phyloP scores from a whole-genome alignment of 1,140 invertebrate genomes.

The Pteromalus puparum region DNA sequence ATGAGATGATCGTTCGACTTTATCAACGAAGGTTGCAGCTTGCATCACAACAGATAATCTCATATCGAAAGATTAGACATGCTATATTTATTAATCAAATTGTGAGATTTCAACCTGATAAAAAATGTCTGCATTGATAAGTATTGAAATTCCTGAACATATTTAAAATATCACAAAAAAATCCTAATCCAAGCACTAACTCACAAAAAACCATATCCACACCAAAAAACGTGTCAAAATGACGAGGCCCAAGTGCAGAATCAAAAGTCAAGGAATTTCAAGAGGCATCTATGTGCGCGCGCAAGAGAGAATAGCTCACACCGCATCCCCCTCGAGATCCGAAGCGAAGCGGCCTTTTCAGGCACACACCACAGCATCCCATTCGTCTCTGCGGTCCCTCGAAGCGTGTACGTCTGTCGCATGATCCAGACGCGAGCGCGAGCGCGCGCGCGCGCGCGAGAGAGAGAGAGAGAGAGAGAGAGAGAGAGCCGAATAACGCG shows the following conservation, averaged over 20 bases:
- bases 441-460: not conserved
- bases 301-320: not conserved
- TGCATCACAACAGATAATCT: too few relatives aligned
- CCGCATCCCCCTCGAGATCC: not conserved
- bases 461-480: too few relatives aligned
- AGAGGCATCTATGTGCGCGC: not conserved
- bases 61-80: too few relatives aligned
- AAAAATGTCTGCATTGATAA: too few relatives aligned
- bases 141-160: too few relatives aligned
- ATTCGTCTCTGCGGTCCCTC: not conserved
- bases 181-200: too few relatives aligned
- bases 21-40: too few relatives aligned
- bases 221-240: not conserved
- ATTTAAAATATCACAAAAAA: too few relatives aligned
- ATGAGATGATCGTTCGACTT: too few relatives aligned
- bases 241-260: not conserved
- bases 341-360: not conserved
- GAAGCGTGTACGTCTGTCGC: not conserved
- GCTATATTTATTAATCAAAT: too few relatives aligned
- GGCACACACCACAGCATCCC: not conserved
- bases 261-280: not conserved
- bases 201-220: too few relatives aligned
- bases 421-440: not conserved
- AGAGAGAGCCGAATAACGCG: conserved; percentile 64
- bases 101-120: too few relatives aligned